Conservation (phyloP, 2,113 vertebrate genomes). For the Corapipo altera region DNA sequence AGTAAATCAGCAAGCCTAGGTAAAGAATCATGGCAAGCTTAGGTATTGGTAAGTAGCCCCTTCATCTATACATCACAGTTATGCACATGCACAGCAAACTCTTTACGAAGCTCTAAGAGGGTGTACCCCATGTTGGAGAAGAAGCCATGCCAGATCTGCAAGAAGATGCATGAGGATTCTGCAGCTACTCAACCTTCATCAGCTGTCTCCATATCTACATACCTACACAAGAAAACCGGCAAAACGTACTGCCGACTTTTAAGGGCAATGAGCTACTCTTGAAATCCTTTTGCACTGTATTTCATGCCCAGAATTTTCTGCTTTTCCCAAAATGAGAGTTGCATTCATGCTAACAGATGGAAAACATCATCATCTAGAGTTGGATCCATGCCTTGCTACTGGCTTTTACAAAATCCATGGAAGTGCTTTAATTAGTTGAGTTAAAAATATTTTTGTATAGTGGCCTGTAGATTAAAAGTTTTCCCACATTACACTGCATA, state of each 20-base stretch:
- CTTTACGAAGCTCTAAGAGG: background rate
- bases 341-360: slow-evolving; percentile 24
- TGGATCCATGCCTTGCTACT: slow-evolving; percentile 37
- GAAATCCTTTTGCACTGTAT: background rate
- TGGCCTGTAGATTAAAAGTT: background rate
- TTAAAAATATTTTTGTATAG: background rate
- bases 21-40: background rate
- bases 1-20: background rate
- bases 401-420: slow-evolving; percentile 15
- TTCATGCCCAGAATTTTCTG: background rate
- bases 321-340: slow-evolving; percentile 7
- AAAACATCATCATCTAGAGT: slow-evolving; percentile 8
- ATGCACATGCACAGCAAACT: background rate
- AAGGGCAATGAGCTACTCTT: background rate
- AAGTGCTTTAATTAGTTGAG: background rate
- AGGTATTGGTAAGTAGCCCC: background rate
- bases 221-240: background rate
- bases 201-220: background rate
- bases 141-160: background rate
- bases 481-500: background rate
- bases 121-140: background rate
- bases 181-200: background rate
- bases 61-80: background rate
- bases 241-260: background rate
- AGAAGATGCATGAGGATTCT: background rate